These are phyloP conservation scores for Leptobrachium leishanense DNA, from an alignment of 2,113 vertebrate species.

Conservation along the genomic window DNA sequence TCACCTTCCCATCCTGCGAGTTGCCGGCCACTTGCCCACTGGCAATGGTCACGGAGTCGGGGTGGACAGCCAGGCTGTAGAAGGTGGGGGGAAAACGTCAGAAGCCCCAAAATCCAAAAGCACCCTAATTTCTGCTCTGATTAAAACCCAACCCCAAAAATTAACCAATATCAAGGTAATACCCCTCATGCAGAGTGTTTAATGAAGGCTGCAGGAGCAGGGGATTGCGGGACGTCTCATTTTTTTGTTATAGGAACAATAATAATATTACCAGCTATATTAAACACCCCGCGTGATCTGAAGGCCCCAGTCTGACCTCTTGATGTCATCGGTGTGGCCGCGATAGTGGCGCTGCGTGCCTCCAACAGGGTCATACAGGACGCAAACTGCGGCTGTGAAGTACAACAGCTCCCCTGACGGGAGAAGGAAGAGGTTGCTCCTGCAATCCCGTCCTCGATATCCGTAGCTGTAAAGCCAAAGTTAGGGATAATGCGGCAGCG, in stretches of 20 bases:
- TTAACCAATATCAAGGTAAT: not conserved
- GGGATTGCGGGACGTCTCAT: not conserved
- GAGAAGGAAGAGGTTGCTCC: constrained; percentile 84
- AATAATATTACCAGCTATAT: too few relatives aligned
- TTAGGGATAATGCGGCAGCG: too few relatives aligned
- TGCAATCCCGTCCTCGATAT: constrained; percentile 86
- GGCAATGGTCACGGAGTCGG: constrained; percentile 91
- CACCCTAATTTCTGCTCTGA: not conserved
- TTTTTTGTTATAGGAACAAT: too few relatives aligned
- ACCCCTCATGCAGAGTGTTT: too few relatives aligned
- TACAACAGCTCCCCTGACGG: constrained; percentile 90
- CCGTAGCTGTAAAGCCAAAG: constrained; percentile 71
- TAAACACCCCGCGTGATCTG: not conserved
- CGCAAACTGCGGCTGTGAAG: constrained; percentile 85
- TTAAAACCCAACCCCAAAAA: not conserved
- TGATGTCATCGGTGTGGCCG: constrained; percentile 89
- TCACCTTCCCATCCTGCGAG: constrained; percentile 89
- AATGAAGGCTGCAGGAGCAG: too few relatives aligned
- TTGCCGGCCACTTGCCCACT: constrained; percentile 88
- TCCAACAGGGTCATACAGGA: constrained; percentile 85
- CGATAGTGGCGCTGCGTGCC: constrained; percentile 88
- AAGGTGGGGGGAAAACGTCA: constrained; percentile 26
- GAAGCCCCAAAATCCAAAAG: not conserved
- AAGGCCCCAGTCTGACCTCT: constrained; percentile 73
- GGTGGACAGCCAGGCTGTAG: constrained; percentile 82